Evolutionary conservation across 2,113 vertebrate genomes (phyloP).

Genomic region (Mandrillus leucophaeus): DNA sequence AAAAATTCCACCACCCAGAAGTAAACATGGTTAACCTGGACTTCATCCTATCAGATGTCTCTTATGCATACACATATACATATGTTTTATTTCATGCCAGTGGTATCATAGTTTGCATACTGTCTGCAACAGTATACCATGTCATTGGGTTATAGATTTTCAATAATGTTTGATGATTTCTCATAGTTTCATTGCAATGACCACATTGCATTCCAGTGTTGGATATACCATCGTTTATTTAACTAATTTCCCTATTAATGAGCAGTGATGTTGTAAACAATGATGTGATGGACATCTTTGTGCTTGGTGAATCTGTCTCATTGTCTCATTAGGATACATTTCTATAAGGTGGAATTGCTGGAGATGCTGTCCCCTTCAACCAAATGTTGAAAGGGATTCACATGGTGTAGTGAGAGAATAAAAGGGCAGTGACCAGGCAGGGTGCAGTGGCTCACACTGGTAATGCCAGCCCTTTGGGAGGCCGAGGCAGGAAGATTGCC

Average conservation of each 20-base stretch:
- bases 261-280: not conserved
- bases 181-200: not conserved
- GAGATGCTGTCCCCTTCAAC: not conserved
- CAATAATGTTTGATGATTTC: not conserved
- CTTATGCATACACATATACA: not conserved
- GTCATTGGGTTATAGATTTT: not conserved
- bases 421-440: not conserved
- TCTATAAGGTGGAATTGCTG: not conserved
- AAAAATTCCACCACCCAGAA: not conserved
- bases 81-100: not conserved
- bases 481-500: no score
- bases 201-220: not conserved
- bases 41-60: not conserved
- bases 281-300: not conserved
- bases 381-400: not conserved
- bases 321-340: conserved; percentile 13
- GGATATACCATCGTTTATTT: not conserved
- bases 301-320: not conserved
- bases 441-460: no score
- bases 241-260: not conserved
- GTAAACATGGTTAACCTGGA: not conserved
- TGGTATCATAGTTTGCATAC: not conserved
- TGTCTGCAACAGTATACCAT: not conserved
- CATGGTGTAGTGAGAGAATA: not conserved
- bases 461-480: no score